These are phyloP conservation scores for Diadophis punctatus DNA, from an alignment of 2,113 vertebrate genomes.

Conservation along the genomic window DNA sequence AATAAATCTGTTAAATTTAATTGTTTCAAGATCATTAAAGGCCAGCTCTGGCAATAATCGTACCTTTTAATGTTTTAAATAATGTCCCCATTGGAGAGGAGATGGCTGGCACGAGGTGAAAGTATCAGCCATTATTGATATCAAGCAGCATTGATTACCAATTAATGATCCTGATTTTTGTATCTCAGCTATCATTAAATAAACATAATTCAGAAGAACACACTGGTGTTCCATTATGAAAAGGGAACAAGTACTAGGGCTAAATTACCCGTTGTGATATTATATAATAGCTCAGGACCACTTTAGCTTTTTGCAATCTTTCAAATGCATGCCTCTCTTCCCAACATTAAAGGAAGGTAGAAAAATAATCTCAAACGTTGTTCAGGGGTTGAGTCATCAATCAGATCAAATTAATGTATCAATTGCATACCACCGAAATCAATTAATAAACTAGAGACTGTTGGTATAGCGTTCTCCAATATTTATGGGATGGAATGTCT, in stretches of 20 bases:
- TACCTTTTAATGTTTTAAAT: slow-evolving; percentile 17
- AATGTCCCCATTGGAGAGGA: background rate
- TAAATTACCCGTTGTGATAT: too few relatives aligned
- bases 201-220: background rate
- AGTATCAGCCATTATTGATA: background rate
- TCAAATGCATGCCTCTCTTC: background rate
- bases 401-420: background rate
- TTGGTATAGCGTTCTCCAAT: background rate
- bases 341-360: background rate
- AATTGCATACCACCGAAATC: background rate
- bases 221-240: too few relatives aligned
- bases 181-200: background rate
- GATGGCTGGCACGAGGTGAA: background rate
- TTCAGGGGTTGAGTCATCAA: background rate
- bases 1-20: slow-evolving; percentile 26
- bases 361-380: background rate
- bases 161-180: background rate
- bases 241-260: background rate
- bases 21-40: slow-evolving; percentile 23
- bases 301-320: background rate
- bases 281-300: background rate
- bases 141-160: background rate
- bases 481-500: background rate
- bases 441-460: background rate
- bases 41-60: slow-evolving; percentile 2